Evolutionary conservation across 2,888 invertebrate species (phyloP).

Genomic region (Nemapogon koenigi): DNA sequence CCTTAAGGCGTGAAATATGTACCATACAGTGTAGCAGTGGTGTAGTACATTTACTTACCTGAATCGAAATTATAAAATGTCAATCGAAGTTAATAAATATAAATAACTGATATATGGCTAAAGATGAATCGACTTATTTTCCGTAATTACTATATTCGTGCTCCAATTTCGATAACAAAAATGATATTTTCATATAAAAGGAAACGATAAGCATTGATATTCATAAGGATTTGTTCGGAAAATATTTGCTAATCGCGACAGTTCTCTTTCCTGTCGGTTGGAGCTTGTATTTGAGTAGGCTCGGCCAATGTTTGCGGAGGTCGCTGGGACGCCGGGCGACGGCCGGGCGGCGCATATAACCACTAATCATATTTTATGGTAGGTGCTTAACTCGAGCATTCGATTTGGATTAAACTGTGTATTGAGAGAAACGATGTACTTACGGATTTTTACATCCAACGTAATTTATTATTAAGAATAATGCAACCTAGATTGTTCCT

Average conservation of each 20-base stretch:
- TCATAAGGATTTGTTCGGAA: constrained; percentile 26
- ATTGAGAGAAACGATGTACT: constrained; percentile 23
- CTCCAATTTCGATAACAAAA: too few relatives aligned
- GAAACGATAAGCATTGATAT: constrained; percentile 2
- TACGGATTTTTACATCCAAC: too few relatives aligned
- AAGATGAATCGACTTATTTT: too few relatives aligned
- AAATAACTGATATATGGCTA: too few relatives aligned
- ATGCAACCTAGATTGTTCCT: too few relatives aligned
- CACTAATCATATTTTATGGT: constrained; percentile 60
- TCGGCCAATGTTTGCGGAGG: constrained; percentile 33
- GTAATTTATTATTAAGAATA: too few relatives aligned
- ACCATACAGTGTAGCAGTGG: too few relatives aligned
- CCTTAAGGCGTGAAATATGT: too few relatives aligned
- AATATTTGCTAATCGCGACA: constrained; percentile 34
- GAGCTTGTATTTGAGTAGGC: constrained; percentile 8
- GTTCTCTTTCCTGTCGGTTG: constrained; percentile 20
- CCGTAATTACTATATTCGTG: too few relatives aligned
- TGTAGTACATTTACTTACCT: too few relatives aligned
- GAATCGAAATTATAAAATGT: too few relatives aligned
- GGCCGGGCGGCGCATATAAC: constrained; percentile 29
- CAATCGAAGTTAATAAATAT: too few relatives aligned
- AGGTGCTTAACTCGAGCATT: constrained; percentile 34
- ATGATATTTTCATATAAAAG: background rate
- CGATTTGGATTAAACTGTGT: constrained; percentile 45
- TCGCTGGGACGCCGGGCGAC: constrained; percentile 32